Percentiles rank a stretch among this genome's conserved stretches.
phyloP scores from a whole-genome alignment of 2,113 vertebrate species.

The Cariama cristata region DNA sequence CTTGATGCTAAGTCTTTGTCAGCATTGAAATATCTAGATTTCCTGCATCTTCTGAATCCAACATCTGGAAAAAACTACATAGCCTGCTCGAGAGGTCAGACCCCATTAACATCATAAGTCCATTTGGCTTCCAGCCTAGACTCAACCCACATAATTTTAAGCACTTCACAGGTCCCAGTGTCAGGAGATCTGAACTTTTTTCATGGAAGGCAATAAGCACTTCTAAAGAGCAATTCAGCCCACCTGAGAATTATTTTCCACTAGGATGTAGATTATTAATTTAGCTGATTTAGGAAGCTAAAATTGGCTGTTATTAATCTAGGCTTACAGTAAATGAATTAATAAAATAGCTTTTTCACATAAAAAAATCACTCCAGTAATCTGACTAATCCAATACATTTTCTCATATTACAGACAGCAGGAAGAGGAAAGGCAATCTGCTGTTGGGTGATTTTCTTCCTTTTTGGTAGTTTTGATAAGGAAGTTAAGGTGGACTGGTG shows the following conservation, averaged over 20 bases:
- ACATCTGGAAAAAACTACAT: not conserved
- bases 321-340: not conserved
- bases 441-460: not conserved
- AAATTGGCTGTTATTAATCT: not conserved
- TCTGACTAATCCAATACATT: not conserved
- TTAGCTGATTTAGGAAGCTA: not conserved
- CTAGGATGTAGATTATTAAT: not conserved
- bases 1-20: not conserved
- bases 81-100: accelerated
- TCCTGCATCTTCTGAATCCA: not conserved
- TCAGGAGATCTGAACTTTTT: not conserved
- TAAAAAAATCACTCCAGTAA: not conserved
- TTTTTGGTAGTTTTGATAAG: not conserved
- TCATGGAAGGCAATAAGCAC: not conserved
- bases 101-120: accelerated
- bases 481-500: not conserved
- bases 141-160: not conserved
- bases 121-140: not conserved
- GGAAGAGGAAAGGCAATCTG: not conserved
- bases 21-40: not conserved
- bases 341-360: not conserved
- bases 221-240: not conserved
- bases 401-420: not conserved
- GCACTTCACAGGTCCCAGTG: accelerated
- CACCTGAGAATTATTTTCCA: not conserved